Evolutionary conservation across 2,797 vertebrate species (phyloP).

Genomic region (Numenius phaeopus): DNA sequence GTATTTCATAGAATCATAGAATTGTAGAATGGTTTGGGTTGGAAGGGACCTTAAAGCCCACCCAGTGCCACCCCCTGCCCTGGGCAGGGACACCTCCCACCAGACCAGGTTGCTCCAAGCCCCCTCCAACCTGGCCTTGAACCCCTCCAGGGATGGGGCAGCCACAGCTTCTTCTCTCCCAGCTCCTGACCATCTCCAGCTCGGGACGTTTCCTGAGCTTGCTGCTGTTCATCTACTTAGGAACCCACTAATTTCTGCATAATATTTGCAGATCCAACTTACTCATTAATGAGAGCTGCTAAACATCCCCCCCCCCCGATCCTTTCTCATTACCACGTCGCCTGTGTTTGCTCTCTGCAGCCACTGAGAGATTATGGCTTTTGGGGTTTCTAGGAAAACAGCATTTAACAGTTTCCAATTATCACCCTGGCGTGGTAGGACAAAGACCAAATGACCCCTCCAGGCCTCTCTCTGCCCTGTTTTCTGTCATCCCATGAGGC

Average conservation of each 20-base stretch:
- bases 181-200: neutral
- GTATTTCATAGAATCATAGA: neutral
- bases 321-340: accelerated
- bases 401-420: neutral
- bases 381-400: neutral
- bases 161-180: neutral
- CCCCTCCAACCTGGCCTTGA: neutral
- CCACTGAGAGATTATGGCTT: neutral
- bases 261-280: neutral
- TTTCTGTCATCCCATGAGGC: neutral
- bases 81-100: neutral
- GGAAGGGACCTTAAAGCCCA: neutral
- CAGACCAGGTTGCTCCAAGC: neutral
- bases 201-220: accelerated
- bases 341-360: neutral
- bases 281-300: neutral
- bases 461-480: neutral
- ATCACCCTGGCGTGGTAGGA: neutral
- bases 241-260: neutral
- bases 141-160: neutral
- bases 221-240: neutral
- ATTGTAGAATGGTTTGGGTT: neutral
- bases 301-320: neutral
- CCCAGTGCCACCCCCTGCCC: neutral
- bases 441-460: neutral